Evolutionary conservation across 2,797 vertebrate species (phyloP).

Genomic region (Myoxocephalus aenaeus): DNA sequence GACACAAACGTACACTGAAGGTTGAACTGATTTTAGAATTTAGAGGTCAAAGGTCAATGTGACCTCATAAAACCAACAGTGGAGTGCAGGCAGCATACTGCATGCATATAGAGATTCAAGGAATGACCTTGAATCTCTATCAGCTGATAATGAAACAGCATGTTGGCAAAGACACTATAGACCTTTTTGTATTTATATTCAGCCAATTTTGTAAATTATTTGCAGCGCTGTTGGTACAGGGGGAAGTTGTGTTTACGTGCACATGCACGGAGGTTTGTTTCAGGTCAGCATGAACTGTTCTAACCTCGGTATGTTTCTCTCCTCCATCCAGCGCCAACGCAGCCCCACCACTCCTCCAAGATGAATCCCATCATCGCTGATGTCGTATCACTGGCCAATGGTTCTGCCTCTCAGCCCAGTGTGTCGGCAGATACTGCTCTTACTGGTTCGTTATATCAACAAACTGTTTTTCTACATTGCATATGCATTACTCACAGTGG

Average conservation of each 20-base stretch:
- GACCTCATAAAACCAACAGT: not conserved
- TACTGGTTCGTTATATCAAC: slow-evolving; percentile 84
- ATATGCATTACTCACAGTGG: not conserved
- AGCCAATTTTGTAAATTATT: not conserved
- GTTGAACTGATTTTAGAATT: no score
- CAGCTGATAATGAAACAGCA: not conserved
- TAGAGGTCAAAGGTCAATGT: no score
- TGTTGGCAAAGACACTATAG: not conserved
- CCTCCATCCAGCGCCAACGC: slow-evolving; percentile 64
- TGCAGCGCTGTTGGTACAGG: no score
- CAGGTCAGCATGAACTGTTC: not conserved
- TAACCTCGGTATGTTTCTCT: slow-evolving; percentile 2
- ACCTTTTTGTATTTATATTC: not conserved
- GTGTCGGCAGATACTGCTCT: slow-evolving; percentile 91
- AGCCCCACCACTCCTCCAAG: slow-evolving; percentile 81
- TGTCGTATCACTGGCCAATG: slow-evolving; percentile 93
- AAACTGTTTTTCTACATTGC: not conserved
- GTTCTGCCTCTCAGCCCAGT: slow-evolving; percentile 91
- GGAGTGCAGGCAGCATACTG: not conserved
- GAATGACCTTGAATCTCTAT: not conserved
- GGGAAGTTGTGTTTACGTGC: not conserved
- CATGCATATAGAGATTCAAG: no score
- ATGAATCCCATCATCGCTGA: slow-evolving; percentile 96
- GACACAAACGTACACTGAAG: no score
- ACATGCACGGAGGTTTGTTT: not conserved